phyloP scores from a whole-genome alignment of 2,797 vertebrate genomes.

The Aeoliscus strigatus region DNA sequence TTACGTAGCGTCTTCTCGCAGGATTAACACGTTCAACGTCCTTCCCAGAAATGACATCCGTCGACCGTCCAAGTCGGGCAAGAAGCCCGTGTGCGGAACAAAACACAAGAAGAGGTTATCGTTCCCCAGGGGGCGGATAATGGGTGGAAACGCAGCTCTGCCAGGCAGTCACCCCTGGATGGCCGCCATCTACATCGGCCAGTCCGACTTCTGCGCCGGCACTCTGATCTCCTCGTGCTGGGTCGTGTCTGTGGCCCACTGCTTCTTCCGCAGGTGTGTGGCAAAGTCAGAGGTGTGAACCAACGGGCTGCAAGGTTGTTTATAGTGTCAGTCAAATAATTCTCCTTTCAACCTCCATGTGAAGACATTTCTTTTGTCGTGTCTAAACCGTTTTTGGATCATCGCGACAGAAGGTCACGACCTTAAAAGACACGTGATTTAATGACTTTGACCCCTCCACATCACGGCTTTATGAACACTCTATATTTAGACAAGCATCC shows the following conservation, averaged over 20 bases:
- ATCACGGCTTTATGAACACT: slow-evolving; percentile 21
- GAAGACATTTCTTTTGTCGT: too few relatives aligned
- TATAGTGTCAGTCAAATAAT: too few relatives aligned
- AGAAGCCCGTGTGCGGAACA: slow-evolving; percentile 72
- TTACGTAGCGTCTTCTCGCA: slow-evolving; percentile 39
- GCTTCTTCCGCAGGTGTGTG: slow-evolving; percentile 85
- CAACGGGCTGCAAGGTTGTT: too few relatives aligned
- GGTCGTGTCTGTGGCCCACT: slow-evolving; percentile 91
- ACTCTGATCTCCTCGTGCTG: slow-evolving; percentile 89
- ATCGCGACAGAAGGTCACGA: slow-evolving; percentile 1
- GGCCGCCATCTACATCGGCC: slow-evolving; percentile 84
- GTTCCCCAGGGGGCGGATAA: slow-evolving; percentile 76
- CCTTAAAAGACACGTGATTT: slow-evolving; percentile 7
- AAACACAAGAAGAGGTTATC: slow-evolving; percentile 79
- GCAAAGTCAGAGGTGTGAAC: too few relatives aligned
- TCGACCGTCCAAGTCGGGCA: background rate
- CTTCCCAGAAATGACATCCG: background rate
- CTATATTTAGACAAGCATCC: slow-evolving; percentile 48
- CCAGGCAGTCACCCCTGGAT: slow-evolving; percentile 91
- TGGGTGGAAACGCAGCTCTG: slow-evolving; percentile 80
- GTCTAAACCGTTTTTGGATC: too few relatives aligned
- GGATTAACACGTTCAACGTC: background rate
- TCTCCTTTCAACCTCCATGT: too few relatives aligned
- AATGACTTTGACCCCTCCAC: slow-evolving; percentile 25
- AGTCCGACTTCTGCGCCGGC: slow-evolving; percentile 82